These are phyloP conservation scores for Aspidiotus destructor DNA, from an alignment of 2,888 invertebrate genomes.

Conservation along the genomic window DNA sequence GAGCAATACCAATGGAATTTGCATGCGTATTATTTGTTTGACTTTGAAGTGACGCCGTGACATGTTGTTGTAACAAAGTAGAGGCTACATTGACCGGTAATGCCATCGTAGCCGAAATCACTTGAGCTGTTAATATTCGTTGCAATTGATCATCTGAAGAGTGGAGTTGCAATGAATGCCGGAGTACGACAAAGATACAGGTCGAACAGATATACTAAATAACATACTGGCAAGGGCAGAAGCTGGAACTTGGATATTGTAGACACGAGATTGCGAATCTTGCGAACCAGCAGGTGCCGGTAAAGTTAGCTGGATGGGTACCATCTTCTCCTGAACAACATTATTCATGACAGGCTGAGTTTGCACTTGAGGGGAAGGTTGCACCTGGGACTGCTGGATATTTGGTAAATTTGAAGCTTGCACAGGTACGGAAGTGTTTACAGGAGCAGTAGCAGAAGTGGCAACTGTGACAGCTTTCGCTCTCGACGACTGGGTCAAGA, in stretches of 20 bases:
- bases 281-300: conserved; percentile 66
- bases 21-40: conserved; percentile 38
- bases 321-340: conserved; percentile 38
- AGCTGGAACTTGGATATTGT: conserved; percentile 84
- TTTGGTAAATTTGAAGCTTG: too few relatives aligned
- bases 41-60: conserved; percentile 64
- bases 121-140: conserved; percentile 70
- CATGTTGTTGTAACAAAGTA: conserved; percentile 76
- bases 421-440: background rate
- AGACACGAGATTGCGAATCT: conserved; percentile 58
- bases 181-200: conserved; percentile 37
- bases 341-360: conserved; percentile 22
- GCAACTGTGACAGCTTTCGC: background rate
- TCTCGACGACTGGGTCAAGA: background rate
- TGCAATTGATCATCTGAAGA: conserved; percentile 50
- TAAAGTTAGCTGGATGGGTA: conserved; percentile 60
- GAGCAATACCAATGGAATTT: background rate
- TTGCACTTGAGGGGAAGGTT: conserved; percentile 36
- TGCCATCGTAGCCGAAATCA: conserved; percentile 81
- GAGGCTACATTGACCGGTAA: conserved; percentile 73
- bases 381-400: background rate
- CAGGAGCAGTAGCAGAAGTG: background rate
- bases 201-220: conserved; percentile 40
- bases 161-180: conserved; percentile 27
- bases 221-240: conserved; percentile 63